These are phyloP conservation scores for Neelides sp. DNA, from an alignment of 1,140 invertebrate species.

Conservation along the genomic window DNA sequence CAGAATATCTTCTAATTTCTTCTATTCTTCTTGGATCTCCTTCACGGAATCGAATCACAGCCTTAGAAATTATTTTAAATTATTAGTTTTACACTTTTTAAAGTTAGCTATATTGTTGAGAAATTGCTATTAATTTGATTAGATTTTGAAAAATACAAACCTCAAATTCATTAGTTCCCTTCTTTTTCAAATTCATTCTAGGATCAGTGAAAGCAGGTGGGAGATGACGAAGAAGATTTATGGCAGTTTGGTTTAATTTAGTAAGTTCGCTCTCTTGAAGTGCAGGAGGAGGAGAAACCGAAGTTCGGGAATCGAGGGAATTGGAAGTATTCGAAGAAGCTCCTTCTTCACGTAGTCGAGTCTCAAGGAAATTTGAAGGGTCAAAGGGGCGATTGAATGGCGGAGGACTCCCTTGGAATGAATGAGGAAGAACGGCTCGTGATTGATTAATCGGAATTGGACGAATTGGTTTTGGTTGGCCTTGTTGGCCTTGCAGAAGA, in stretches of 20 bases:
- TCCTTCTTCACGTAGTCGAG: no score
- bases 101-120: no score
- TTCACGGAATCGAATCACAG: constrained; percentile 78
- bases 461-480: not conserved
- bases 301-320: constrained; percentile 34
- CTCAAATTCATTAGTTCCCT: constrained; percentile 82
- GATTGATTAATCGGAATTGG: not conserved
- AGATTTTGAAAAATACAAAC: constrained; percentile 39
- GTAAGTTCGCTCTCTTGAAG: constrained; percentile 70
- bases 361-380: constrained; percentile 26
- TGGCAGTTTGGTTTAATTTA: constrained; percentile 65
- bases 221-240: constrained; percentile 64
- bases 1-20: constrained; percentile 85
- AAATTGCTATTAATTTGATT: no score
- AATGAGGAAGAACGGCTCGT: no score
- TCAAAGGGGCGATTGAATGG: constrained; percentile 2
- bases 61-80: no score
- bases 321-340: no score
- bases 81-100: no score
- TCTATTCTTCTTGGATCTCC: constrained; percentile 79
- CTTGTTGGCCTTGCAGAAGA: not conserved
- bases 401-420: no score
- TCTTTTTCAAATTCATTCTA: constrained; percentile 72
- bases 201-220: constrained; percentile 76
- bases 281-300: constrained; percentile 56